Conservation (phyloP, 1,140 invertebrate genomes). For the Aphelenchoides fujianensis region DNA sequence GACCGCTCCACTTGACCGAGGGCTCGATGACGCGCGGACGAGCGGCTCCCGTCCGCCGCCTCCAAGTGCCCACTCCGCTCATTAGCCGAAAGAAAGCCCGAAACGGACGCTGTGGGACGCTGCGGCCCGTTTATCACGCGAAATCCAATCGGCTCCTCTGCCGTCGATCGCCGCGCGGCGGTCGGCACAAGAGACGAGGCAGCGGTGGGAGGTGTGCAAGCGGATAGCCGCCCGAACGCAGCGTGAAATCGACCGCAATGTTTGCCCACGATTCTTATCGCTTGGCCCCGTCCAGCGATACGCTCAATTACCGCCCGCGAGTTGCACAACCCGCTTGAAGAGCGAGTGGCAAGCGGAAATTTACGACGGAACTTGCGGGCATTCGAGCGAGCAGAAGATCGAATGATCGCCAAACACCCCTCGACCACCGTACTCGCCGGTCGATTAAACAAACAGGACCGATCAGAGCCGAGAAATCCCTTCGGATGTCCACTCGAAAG, state of each 20-base stretch:
- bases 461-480: too few species aligned
- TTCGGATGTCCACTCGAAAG: too few species aligned
- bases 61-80: too few species aligned
- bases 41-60: too few species aligned
- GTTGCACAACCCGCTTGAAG: neutral
- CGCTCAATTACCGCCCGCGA: neutral
- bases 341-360: too few species aligned
- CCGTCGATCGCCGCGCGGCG: neutral
- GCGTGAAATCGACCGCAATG: neutral
- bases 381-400: neutral
- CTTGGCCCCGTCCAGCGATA: neutral
- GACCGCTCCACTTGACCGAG: too few species aligned
- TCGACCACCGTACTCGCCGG: too few species aligned
- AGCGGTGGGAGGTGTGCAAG: too few species aligned
- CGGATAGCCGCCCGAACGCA: neutral
- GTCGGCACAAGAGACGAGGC: neutral
- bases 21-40: too few species aligned
- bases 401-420: neutral
- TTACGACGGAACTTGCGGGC: neutral
- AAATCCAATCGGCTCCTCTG: neutral
- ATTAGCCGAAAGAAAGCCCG: neutral
- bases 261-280: constrained; percentile 2
- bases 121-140: neutral
- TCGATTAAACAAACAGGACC: too few species aligned
- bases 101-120: neutral